These are phyloP conservation scores for Anguilla marmorata DNA, from an alignment of 2,797 vertebrate genomes.

Conservation along the genomic window DNA sequence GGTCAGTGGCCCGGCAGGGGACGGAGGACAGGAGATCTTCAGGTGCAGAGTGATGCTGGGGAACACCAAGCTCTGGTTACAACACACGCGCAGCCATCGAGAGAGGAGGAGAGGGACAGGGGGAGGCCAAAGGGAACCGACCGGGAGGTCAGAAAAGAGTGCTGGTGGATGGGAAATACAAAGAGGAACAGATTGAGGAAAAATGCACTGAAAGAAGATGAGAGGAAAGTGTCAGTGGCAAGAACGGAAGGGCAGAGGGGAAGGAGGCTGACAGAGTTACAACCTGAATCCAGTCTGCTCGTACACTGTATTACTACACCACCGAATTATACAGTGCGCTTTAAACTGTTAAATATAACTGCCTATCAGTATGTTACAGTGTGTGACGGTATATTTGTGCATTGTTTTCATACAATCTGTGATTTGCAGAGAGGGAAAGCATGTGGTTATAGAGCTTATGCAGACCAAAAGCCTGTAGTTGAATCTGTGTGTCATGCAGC, in stretches of 20 bases:
- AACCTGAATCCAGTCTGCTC: neutral
- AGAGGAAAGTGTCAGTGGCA: neutral
- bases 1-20: constrained; percentile 80
- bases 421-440: neutral
- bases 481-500: neutral
- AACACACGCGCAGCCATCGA: neutral
- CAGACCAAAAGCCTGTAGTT: neutral
- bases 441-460: neutral
- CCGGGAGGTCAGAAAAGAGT: neutral
- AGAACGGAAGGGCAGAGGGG: neutral
- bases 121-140: neutral
- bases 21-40: constrained; percentile 89
- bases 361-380: neutral
- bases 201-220: neutral
- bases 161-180: neutral
- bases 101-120: neutral
- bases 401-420: neutral
- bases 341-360: constrained; percentile 6
- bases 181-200: neutral
- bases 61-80: constrained; percentile 46
- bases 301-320: neutral
- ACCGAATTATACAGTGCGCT: neutral
- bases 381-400: neutral
- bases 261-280: neutral
- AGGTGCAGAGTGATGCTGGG: constrained; percentile 84